Conservation (phyloP, 1,140 invertebrate genomes). For the Glomeris maerens region DNA sequence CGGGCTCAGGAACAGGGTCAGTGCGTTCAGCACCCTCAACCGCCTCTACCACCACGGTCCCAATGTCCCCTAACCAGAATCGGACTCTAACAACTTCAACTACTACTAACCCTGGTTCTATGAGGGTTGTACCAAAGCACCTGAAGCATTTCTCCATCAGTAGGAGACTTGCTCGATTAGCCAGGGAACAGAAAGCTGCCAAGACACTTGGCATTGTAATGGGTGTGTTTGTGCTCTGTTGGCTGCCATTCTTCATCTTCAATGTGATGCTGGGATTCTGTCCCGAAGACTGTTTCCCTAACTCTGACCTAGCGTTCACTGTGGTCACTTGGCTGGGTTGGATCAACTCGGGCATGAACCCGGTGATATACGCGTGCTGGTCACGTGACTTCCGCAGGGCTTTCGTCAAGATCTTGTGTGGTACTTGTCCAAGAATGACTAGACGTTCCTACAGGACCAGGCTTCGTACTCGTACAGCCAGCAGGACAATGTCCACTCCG, state of each 20-base stretch:
- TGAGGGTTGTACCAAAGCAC: slow-evolving; percentile 22
- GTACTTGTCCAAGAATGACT: slow-evolving; percentile 5
- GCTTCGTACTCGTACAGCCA: not conserved
- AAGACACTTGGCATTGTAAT: slow-evolving; percentile 47
- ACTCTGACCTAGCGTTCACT: slow-evolving; percentile 77
- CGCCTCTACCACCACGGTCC: slow-evolving; percentile 48
- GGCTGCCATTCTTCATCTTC: slow-evolving; percentile 96
- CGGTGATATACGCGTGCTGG: slow-evolving; percentile 93
- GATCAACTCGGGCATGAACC: slow-evolving; percentile 97
- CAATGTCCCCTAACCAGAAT: slow-evolving; percentile 23
- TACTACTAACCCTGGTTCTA: not conserved
- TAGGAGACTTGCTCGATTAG: slow-evolving; percentile 68
- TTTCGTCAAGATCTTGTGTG: slow-evolving; percentile 17
- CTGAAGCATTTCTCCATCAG: slow-evolving; percentile 74
- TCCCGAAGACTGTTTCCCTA: slow-evolving; percentile 57
- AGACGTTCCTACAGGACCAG: slow-evolving; percentile 1
- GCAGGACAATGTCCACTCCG: not conserved
- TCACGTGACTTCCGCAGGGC: slow-evolving; percentile 61
- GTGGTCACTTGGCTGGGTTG: slow-evolving; percentile 97
- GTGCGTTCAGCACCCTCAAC: not conserved
- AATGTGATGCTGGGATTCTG: slow-evolving; percentile 86
- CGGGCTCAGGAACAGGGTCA: slow-evolving; percentile 50
- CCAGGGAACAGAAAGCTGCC: slow-evolving; percentile 40
- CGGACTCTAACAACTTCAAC: not conserved
- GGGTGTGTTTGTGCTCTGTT: slow-evolving; percentile 96